Conservation (phyloP, 2,888 invertebrate genomes). For the Tenodera sinensis region DNA sequence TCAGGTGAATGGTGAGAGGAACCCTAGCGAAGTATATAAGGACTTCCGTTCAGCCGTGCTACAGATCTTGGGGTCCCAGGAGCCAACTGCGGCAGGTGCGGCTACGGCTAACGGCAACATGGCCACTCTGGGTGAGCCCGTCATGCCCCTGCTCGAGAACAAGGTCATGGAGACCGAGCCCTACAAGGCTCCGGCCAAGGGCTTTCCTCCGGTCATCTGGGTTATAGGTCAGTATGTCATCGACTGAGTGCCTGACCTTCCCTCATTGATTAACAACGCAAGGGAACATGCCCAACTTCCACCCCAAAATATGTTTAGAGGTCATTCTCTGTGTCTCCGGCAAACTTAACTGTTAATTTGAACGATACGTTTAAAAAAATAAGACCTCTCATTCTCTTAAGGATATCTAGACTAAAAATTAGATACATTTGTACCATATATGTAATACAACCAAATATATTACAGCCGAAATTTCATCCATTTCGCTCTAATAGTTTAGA, state of each 20-base stretch:
- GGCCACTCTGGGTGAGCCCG: constrained; percentile 55
- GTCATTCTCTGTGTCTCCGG: too few species aligned
- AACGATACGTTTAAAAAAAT: too few species aligned
- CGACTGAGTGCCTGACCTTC: background rate
- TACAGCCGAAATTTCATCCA: too few species aligned
- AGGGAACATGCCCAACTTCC: too few species aligned
- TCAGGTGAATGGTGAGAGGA: constrained; percentile 83
- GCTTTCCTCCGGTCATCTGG: constrained; percentile 48
- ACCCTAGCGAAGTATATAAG: constrained; percentile 80
- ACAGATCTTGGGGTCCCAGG: constrained; percentile 67
- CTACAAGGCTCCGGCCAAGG: constrained; percentile 39
- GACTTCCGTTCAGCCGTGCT: constrained; percentile 79
- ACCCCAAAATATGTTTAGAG: too few species aligned
- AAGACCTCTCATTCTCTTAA: too few species aligned
- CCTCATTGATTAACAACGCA: too few species aligned
- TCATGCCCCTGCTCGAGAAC: constrained; percentile 45
- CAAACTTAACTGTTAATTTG: too few species aligned
- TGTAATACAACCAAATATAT: too few species aligned
- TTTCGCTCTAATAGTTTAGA: too few species aligned
- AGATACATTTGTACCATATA: too few species aligned
- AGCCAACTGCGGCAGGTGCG: constrained; percentile 53
- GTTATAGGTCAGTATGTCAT: constrained; percentile 45
- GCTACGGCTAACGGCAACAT: constrained; percentile 56
- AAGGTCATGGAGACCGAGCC: constrained; percentile 30
- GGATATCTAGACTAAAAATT: too few species aligned